Conservation (phyloP, 2,113 vertebrate genomes). For the Anas platyrhynchos region DNA sequence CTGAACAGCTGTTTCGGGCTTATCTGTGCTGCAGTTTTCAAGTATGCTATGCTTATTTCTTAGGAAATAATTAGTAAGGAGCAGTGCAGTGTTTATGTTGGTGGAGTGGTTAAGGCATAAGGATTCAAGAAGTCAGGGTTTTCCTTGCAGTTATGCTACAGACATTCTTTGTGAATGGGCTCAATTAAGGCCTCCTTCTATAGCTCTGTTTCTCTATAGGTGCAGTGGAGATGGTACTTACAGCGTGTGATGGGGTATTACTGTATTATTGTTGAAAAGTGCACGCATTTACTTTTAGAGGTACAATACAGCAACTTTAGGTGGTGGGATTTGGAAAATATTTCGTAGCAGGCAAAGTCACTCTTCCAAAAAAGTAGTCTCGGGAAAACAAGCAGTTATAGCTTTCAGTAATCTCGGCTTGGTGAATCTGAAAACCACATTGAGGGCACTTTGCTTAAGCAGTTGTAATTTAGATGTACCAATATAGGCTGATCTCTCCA, state of each 20-base stretch:
- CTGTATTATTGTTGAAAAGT: background rate
- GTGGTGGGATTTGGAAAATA: background rate
- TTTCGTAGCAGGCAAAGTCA: background rate
- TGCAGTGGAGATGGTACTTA: background rate
- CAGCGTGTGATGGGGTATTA: background rate
- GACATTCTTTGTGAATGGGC: background rate
- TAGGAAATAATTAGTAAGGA: slow-evolving; percentile 14
- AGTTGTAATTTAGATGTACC: background rate
- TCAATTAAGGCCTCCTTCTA: background rate
- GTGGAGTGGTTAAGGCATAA: background rate
- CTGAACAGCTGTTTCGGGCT: slow-evolving; percentile 36
- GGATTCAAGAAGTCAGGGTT: background rate
- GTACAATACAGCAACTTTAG: background rate
- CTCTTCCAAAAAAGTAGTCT: background rate
- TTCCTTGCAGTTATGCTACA: background rate
- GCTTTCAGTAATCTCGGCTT: background rate
- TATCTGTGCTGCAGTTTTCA: background rate
- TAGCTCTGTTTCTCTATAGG: background rate
- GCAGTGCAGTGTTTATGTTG: background rate
- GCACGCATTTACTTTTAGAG: background rate
- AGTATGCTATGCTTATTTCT: background rate
- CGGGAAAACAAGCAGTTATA: background rate
- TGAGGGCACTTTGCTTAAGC: background rate
- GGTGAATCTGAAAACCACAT: background rate
- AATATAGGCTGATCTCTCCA: background rate